Base-by-base conservation (phyloP, 2,797 vertebrate genomes). In the Oceanodroma leucorhoa region DNA sequence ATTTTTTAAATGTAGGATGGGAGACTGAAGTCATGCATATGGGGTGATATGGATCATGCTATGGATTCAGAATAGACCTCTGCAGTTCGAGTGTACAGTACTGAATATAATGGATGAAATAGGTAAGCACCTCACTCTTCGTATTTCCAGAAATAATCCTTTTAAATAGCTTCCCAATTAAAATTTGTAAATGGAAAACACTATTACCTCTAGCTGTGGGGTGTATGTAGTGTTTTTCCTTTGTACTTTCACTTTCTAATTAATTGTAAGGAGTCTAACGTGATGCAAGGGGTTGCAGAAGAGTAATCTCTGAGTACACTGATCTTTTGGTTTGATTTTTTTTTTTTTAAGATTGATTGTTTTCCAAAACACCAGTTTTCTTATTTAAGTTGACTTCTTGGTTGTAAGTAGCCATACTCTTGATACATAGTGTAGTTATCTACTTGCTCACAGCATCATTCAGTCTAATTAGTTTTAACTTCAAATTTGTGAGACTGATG, bases 71-170 rank as follows among this genome's bases (percentile, higher is more conserved):
- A 89, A 34, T 92, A 94, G 91, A 97, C n/a, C 5, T 77, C 89
- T 88, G 51, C 58, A 51, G 46, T 62, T 84, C 61, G 53, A 91
- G n/a, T 38, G 29, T 48, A 62, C 38, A 53, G 30, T 81, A 66
- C 46, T 75, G 72, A 90, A 48, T 80, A 93, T 64, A 86, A 96
- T 97, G 96, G 91, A 97, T 3, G 80, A 96, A 92, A 77, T 72
- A 87, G 93, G 90, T 96, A 96, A 96, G 94, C 55, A 48, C 7
- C 45, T 94, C 20, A 4, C 27, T 67, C 73, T 90, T 95, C 0
- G 0, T 81, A 32, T 91, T 85, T 94, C 48, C 18, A 48, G 66
- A 72, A 48, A 81, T 21, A 76, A 40, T 76, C 19, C 14, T 77
- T 92, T 92, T 62, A 79, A 88, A 87, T 82, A 22, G 7, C 29